Evolutionary conservation across 2,888 invertebrate genomes (phyloP).

Genomic region (Digitonthophagus gazella): DNA sequence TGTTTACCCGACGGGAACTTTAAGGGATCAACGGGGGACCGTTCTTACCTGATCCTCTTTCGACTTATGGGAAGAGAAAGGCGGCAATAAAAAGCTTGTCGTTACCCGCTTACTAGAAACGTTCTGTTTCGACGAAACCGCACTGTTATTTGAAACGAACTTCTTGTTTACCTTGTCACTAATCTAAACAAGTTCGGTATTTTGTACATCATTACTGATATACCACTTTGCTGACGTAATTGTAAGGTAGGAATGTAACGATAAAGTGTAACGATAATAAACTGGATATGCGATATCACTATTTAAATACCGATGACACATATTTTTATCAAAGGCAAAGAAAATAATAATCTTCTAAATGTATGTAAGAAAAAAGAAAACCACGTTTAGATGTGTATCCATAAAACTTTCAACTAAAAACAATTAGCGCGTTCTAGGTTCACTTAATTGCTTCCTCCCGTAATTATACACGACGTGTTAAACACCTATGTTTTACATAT

Average conservation of each 20-base stretch:
- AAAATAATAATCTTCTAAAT: too few species aligned
- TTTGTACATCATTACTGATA: too few species aligned
- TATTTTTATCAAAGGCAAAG: too few species aligned
- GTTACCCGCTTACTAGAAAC: background rate
- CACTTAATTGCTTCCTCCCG: background rate
- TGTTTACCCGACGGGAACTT: background rate
- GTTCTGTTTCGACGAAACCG: background rate
- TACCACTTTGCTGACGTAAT: too few species aligned
- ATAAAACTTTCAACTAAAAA: background rate
- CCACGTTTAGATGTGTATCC: background rate
- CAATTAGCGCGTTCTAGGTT: background rate
- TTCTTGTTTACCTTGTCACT: background rate
- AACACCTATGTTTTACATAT: background rate
- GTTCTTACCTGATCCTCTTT: background rate
- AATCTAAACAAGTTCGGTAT: background rate
- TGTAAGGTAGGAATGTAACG: too few species aligned
- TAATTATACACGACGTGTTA: background rate
- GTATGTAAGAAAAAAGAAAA: too few species aligned
- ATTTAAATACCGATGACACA: too few species aligned
- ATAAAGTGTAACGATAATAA: too few species aligned
- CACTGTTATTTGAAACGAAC: background rate
- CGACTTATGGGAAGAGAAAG: background rate
- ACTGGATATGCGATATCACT: too few species aligned
- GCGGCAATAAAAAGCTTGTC: background rate
- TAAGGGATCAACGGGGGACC: background rate